phyloP scores from a whole-genome alignment of 2,113 vertebrate genomes.

The Macquaria ambigua region DNA sequence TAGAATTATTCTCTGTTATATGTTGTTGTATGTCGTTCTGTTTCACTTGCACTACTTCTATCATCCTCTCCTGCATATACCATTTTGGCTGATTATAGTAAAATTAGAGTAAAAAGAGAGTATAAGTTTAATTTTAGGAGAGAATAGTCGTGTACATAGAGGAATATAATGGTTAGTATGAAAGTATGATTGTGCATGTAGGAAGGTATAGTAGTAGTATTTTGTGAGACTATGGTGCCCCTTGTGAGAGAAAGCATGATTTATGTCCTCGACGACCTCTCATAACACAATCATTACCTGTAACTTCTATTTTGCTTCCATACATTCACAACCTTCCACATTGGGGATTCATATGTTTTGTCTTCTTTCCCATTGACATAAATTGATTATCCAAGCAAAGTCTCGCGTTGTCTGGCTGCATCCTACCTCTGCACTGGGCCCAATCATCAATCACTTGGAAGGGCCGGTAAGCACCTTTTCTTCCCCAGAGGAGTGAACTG shows the following conservation, averaged over 20 bases:
- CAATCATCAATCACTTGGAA: constrained; percentile 67
- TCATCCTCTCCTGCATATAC: background rate
- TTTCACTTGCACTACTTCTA: background rate
- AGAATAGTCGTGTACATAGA: too few relatives aligned
- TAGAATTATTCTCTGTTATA: background rate
- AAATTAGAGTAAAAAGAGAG: background rate
- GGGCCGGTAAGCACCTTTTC: constrained; percentile 65
- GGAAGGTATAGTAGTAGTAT: background rate
- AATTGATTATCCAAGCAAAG: constrained; percentile 57
- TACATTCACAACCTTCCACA: constrained; percentile 37
- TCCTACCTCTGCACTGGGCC: constrained; percentile 34
- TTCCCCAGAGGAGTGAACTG: constrained; percentile 46
- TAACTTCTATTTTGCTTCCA: constrained; percentile 43
- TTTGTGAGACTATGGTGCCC: background rate
- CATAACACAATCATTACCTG: constrained; percentile 57
- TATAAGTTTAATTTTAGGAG: too few relatives aligned
- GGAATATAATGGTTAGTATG: background rate
- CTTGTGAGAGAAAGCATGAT: constrained; percentile 31
- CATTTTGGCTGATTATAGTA: background rate
- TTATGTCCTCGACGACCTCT: constrained; percentile 37
- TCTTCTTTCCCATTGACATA: constrained; percentile 42
- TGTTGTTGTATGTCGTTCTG: background rate
- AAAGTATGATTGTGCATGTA: background rate
- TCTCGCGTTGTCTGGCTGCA: constrained; percentile 47
- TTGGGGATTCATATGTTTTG: constrained; percentile 23